Evolutionary conservation across 1,140 invertebrate genomes (phyloP).

Genomic region (Catajapyx aquilonaris): DNA sequence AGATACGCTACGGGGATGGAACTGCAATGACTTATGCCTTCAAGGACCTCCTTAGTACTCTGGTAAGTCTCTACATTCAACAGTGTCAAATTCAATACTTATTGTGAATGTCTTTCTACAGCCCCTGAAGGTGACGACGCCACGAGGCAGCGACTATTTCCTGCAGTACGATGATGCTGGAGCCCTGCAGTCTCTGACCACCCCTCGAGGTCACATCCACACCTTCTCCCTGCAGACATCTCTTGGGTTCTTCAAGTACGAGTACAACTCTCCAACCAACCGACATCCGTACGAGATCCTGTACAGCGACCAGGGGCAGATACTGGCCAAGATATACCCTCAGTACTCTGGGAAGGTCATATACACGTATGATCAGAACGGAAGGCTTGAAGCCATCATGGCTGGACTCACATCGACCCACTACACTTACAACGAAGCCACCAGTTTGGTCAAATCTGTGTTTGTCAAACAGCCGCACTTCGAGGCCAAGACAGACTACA

Average conservation of each 20-base stretch:
- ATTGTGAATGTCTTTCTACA: constrained; percentile 19
- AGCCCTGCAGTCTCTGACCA: constrained; percentile 71
- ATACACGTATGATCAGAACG: constrained; percentile 65
- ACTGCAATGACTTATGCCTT: constrained; percentile 69
- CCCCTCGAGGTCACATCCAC: constrained; percentile 78
- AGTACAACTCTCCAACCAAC: constrained; percentile 75
- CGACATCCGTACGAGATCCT: constrained; percentile 73
- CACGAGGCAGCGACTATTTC: constrained; percentile 74
- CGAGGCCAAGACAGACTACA: constrained; percentile 68
- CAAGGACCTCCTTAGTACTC: constrained; percentile 64
- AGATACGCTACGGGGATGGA: constrained; percentile 71
- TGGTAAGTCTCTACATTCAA: constrained; percentile 25
- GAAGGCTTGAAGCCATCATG: constrained; percentile 61
- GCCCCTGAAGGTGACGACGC: constrained; percentile 77
- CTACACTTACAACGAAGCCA: constrained; percentile 68
- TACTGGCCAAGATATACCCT: constrained; percentile 69
- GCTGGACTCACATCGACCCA: constrained; percentile 71
- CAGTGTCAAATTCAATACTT: background rate
- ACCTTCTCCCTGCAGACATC: constrained; percentile 78
- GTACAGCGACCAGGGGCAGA: constrained; percentile 74
- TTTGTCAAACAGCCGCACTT: constrained; percentile 68
- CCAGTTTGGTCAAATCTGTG: constrained; percentile 59
- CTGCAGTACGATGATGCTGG: constrained; percentile 81
- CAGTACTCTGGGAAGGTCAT: constrained; percentile 73
- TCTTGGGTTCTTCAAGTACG: constrained; percentile 77